These are phyloP conservation scores for Tyria jacobaeae DNA, from an alignment of 2,888 invertebrate genomes.

Conservation along the genomic window DNA sequence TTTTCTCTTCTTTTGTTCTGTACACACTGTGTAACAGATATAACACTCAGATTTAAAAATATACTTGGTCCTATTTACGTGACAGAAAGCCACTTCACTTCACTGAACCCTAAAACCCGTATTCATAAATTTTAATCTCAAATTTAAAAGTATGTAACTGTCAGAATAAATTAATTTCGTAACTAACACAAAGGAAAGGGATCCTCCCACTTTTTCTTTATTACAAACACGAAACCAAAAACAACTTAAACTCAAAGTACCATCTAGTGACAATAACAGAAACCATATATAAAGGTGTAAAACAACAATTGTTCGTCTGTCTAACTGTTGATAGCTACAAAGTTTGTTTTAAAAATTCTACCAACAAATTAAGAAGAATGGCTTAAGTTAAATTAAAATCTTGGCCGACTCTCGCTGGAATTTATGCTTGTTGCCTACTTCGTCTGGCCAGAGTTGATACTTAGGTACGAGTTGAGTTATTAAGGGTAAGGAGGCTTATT, in stretches of 20 bases:
- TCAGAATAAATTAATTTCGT: constrained; percentile 9
- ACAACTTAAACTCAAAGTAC: constrained; percentile 35
- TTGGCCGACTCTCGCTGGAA: constrained; percentile 63
- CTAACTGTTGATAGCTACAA: constrained; percentile 31
- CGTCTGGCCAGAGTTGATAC: constrained; percentile 44
- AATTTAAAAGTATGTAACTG: not conserved
- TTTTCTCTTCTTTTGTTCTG: no score
- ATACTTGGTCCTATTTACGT: no score
- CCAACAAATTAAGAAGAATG: constrained; percentile 84
- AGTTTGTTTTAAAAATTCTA: constrained; percentile 57
- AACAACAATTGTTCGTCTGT: constrained; percentile 40
- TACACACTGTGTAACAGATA: no score
- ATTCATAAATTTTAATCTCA: constrained; percentile 7
- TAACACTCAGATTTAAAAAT: no score
- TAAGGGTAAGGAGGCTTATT: constrained; percentile 42
- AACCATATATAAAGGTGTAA: constrained; percentile 35
- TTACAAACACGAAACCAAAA: constrained; percentile 23
- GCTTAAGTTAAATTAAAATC: constrained; percentile 84
- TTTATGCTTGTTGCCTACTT: constrained; percentile 78
- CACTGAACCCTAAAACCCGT: not conserved
- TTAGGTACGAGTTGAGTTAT: constrained; percentile 34
- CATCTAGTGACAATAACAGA: constrained; percentile 30
- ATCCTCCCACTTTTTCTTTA: constrained; percentile 35
- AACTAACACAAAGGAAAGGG: constrained; percentile 22
- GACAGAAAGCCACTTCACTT: no score